phyloP scores from a whole-genome alignment of 1,140 invertebrate species.

The Diabrotica undecimpunctata region DNA sequence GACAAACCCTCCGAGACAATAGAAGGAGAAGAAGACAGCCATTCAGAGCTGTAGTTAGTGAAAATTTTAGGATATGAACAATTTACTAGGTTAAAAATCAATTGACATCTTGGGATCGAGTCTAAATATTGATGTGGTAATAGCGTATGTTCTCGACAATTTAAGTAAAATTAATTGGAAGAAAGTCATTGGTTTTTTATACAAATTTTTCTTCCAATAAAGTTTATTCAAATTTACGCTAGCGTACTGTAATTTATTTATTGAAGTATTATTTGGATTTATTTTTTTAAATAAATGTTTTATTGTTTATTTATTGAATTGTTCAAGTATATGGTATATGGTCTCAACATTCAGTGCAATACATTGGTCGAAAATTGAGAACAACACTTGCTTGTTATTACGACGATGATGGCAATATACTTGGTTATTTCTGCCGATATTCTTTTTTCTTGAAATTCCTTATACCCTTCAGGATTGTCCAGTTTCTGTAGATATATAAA shows the following conservation, averaged over 20 bases:
- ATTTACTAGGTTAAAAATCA: neutral
- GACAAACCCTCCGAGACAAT: neutral
- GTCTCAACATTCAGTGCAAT: too few species aligned
- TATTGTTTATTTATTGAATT: neutral
- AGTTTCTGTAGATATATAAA: too few species aligned
- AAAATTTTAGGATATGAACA: slow-evolving; percentile 21
- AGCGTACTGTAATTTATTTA: neutral
- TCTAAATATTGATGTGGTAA: neutral
- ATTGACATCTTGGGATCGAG: neutral
- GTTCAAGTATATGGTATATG: too few species aligned
- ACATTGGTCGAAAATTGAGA: too few species aligned
- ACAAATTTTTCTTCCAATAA: neutral
- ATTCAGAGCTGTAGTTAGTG: slow-evolving; percentile 16
- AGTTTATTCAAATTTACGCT: neutral
- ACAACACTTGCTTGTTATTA: too few species aligned
- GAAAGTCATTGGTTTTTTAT: too few species aligned
- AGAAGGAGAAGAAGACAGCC: slow-evolving; percentile 3
- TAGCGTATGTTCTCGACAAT: neutral
- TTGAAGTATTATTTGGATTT: slow-evolving; percentile 3
- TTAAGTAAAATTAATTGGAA: too few species aligned
- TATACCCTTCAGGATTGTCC: too few species aligned
- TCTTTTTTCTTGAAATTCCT: too few species aligned
- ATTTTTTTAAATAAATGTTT: neutral
- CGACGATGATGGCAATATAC: too few species aligned
- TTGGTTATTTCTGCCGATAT: too few species aligned